Evolutionary conservation across 2,888 invertebrate genomes (phyloP), one percentile per base, ranked within the genome.

Genomic region (Leptopilina myrica): DNA sequence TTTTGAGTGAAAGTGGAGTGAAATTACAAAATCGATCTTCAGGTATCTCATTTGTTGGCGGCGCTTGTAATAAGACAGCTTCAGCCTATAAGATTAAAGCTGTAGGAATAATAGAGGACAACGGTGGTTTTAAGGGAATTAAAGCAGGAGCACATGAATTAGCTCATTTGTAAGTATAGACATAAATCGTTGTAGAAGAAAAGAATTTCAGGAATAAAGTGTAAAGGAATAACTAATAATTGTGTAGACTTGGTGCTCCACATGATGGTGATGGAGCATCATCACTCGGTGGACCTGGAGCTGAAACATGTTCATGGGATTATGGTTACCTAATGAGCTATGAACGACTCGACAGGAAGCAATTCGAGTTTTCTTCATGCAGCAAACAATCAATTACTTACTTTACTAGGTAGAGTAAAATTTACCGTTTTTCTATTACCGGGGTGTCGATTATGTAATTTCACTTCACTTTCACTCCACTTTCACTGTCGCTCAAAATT

Each of bases 91-190:
- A 82, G 8, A 84, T 90, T 12, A 87, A 88, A 79, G 87, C 90
- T 43, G 88, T 89, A 59, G 87, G 87, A 20, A 64, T 91, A 12
- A 82, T 89, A 26, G 89, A 91, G 77, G 90, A 91, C 77, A 87
- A 90, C 77, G 90, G 89, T 64, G 90, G 89, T 46, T 91, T 85
- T 80, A 84, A 85, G 64, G 89, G 87, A 5, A 87, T 90, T 64
- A 83, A 90, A 78, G 86, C 88, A 6, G 84, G 88, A n/a, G 86
- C 90, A 77, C 90, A 91, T 67, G 90, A 90, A 85, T 64, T 91
- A 59, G 90, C 88, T 4, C 90, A 91, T 80, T 82, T 90, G 90
- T 90, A 82, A 86, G 88, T 85, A 59, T 85, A 59, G n/a, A 49
- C 9, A 12, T 2, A 9, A 33, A 33, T 33, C 3, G 5, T 33